Conservation (phyloP, 1,140 invertebrate species). For the Caerostris extrusa region DNA sequence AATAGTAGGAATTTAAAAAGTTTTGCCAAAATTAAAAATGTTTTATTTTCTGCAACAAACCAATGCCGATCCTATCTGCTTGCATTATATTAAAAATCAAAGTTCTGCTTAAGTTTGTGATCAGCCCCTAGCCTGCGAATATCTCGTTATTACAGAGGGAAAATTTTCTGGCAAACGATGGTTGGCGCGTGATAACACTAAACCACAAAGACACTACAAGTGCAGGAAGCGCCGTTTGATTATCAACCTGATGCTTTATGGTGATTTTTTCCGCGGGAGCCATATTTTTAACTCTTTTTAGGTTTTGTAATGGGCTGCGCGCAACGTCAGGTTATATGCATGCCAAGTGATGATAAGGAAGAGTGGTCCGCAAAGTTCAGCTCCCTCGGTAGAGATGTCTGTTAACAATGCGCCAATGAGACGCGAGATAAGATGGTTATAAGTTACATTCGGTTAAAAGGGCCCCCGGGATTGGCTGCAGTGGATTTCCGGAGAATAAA, state of each 20-base stretch:
- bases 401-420: slow-evolving; percentile 56
- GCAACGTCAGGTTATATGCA: background rate
- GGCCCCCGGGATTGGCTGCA: slow-evolving; percentile 38
- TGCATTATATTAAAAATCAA: background rate
- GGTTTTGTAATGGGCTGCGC: slow-evolving; percentile 60
- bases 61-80: too few relatives aligned
- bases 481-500: background rate
- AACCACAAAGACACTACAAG: slow-evolving; percentile 71
- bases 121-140: background rate
- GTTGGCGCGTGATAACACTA: slow-evolving; percentile 35
- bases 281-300: background rate
- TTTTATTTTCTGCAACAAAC: too few relatives aligned
- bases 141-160: slow-evolving; percentile 20
- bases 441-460: slow-evolving; percentile 61
- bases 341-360: slow-evolving; percentile 36
- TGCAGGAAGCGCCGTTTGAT: slow-evolving; percentile 52
- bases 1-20: too few relatives aligned
- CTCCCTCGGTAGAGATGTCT: slow-evolving; percentile 39
- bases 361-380: slow-evolving; percentile 1
- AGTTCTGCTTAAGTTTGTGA: background rate
- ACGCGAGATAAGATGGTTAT: slow-evolving; percentile 71
- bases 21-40: too few relatives aligned
- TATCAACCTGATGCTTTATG: slow-evolving; percentile 74
- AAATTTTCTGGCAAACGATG: slow-evolving; percentile 25
- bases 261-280: slow-evolving; percentile 37